Evolutionary conservation across 2,797 vertebrate genomes (phyloP).

Genomic region (Psittacula echo): DNA sequence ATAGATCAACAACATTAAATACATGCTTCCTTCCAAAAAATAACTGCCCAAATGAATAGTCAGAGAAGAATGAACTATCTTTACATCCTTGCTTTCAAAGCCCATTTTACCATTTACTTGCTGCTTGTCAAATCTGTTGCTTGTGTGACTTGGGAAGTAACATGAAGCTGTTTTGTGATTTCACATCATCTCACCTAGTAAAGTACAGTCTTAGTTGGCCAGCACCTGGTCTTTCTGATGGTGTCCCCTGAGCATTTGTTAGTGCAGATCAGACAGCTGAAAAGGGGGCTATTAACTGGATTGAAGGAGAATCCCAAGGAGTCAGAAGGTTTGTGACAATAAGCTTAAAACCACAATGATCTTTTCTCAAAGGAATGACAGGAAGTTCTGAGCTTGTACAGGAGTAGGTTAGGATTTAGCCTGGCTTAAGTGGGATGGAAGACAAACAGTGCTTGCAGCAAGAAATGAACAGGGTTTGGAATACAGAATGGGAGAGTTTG

Average conservation of each 20-base stretch:
- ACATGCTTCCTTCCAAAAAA: neutral
- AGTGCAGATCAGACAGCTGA: neutral
- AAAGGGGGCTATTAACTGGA: neutral
- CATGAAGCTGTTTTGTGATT: neutral
- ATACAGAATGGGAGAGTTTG: constrained; percentile 8
- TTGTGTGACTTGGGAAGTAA: neutral
- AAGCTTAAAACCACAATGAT: constrained; percentile 6
- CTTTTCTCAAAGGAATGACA: constrained; percentile 16
- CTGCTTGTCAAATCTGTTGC: neutral
- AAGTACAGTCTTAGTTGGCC: neutral
- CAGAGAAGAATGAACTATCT: neutral
- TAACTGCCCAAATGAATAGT: neutral
- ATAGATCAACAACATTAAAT: neutral
- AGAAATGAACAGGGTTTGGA: constrained; percentile 12
- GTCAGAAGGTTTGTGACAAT: neutral
- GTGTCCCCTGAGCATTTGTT: neutral
- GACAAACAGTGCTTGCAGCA: constrained; percentile 17
- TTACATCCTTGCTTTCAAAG: neutral
- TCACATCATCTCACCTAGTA: neutral
- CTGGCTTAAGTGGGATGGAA: constrained; percentile 43
- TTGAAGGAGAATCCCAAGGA: neutral
- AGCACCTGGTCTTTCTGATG: neutral
- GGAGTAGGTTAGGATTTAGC: constrained; percentile 43
- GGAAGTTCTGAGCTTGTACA: constrained; percentile 45
- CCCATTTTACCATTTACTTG: neutral